These are phyloP conservation scores for Apeltes quadracus DNA, from an alignment of 2,113 vertebrate species.

Conservation along the genomic window DNA sequence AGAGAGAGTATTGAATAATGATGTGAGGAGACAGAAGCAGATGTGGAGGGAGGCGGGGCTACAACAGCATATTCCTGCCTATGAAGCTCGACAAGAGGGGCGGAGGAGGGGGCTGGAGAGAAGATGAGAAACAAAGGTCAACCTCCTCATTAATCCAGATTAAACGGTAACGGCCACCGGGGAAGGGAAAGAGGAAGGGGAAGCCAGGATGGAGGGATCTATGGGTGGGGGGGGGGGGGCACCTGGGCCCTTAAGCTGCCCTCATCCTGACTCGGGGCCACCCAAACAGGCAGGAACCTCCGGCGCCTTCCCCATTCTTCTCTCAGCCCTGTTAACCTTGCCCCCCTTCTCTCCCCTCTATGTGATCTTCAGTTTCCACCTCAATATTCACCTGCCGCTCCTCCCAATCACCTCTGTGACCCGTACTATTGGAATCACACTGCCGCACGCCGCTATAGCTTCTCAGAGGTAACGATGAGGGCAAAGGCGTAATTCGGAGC, in stretches of 20 bases:
- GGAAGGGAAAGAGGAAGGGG: constrained; percentile 24
- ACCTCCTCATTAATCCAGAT: constrained; percentile 72
- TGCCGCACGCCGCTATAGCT: neutral
- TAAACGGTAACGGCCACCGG: constrained; percentile 58
- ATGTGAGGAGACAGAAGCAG: constrained; percentile 16
- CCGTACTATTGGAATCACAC: neutral
- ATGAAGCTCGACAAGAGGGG: neutral
- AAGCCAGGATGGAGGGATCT: constrained; percentile 26
- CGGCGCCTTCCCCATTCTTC: constrained; percentile 11
- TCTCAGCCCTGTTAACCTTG: constrained; percentile 19
- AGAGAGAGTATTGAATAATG: constrained; percentile 24
- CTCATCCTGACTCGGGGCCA: constrained; percentile 50
- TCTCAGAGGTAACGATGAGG: neutral
- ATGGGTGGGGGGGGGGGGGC: constrained; percentile 3
- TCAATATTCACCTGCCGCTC: constrained; percentile 14
- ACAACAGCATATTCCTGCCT: constrained; percentile 12
- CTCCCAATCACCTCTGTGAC: neutral
- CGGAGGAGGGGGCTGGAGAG: constrained; percentile 19
- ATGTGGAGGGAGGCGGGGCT: constrained; percentile 20
- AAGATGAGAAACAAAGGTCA: constrained; percentile 54
- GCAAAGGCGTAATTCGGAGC: neutral
- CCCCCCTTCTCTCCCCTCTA: neutral
- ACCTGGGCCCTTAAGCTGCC: constrained; percentile 51
- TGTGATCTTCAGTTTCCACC: constrained; percentile 13
- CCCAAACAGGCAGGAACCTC: constrained; percentile 53